Percentiles rank a stretch among this genome's conserved stretches.
Evolutionary conservation across 2,888 invertebrate genomes (phyloP).

Genomic region (Drosophila pullipes): DNA sequence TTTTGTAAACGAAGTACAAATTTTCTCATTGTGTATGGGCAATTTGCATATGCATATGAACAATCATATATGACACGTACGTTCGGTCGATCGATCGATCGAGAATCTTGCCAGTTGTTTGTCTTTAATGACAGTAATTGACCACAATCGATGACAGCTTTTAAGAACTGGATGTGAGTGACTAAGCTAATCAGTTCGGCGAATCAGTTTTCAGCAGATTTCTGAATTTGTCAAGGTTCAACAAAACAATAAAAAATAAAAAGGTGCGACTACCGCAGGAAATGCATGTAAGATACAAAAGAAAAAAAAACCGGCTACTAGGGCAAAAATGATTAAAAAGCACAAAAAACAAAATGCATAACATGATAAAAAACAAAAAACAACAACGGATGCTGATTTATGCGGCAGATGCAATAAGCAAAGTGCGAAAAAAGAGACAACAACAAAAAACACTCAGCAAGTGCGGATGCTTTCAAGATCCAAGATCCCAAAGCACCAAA

Average conservation of each 20-base stretch:
- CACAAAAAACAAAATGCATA: conserved; percentile 29
- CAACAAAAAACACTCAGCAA: conserved; percentile 5
- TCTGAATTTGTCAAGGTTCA: conserved; percentile 62
- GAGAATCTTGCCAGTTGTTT: conserved; percentile 27
- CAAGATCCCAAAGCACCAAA: conserved; percentile 25
- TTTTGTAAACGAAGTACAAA: neutral
- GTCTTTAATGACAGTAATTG: conserved; percentile 43
- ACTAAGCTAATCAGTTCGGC: conserved; percentile 47
- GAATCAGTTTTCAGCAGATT: conserved; percentile 37
- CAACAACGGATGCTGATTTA: conserved; percentile 68
- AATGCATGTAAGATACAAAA: conserved; percentile 58
- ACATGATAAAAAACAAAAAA: conserved; percentile 2
- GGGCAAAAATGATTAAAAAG: conserved; percentile 54
- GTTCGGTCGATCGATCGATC: neutral
- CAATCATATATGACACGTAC: neutral
- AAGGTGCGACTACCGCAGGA: conserved; percentile 51
- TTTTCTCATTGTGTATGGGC: conserved; percentile 40
- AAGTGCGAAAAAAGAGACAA: conserved; percentile 42
- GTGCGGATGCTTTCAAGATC: conserved; percentile 59
- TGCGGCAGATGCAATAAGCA: conserved; percentile 61
- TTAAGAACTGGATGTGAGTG: conserved; percentile 19
- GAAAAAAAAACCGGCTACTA: conserved; percentile 59
- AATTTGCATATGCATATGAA: conserved; percentile 38
- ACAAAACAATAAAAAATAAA: conserved; percentile 2
- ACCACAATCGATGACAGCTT: conserved; percentile 34